Evolutionary conservation across 2,113 vertebrate species (phyloP).

Genomic region (Rhea americana): DNA sequence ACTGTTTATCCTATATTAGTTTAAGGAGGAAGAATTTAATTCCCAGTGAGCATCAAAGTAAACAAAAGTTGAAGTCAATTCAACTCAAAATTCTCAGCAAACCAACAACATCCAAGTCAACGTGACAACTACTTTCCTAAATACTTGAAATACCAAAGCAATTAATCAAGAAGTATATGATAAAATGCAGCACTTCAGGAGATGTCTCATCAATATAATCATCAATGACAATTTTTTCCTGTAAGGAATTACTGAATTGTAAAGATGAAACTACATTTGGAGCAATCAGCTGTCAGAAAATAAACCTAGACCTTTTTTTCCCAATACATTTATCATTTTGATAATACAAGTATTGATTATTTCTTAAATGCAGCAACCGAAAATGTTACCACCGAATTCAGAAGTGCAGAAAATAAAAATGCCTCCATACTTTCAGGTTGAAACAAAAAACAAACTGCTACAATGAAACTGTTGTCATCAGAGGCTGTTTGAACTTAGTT

Average conservation of each 20-base stretch:
- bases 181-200: background rate
- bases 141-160: background rate
- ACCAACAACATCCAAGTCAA: background rate
- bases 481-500: background rate
- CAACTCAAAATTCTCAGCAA: slow-evolving; percentile 18
- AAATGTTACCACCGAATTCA: background rate
- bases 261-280: background rate
- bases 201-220: background rate
- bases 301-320: background rate
- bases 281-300: background rate
- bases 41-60: slow-evolving; percentile 34
- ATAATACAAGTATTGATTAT: background rate
- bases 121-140: background rate
- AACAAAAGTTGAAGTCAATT: slow-evolving; percentile 7
- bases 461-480: background rate
- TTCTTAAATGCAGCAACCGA: background rate
- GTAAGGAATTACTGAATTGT: background rate
- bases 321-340: background rate
- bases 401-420: background rate
- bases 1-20: slow-evolving; percentile 12
- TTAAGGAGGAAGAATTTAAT: slow-evolving; percentile 20
- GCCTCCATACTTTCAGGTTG: background rate
- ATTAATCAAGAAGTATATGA: background rate
- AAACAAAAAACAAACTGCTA: background rate
- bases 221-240: background rate